These are phyloP conservation scores for Jacana jacana DNA, from an alignment of 2,113 vertebrate genomes.

Conservation along the genomic window DNA sequence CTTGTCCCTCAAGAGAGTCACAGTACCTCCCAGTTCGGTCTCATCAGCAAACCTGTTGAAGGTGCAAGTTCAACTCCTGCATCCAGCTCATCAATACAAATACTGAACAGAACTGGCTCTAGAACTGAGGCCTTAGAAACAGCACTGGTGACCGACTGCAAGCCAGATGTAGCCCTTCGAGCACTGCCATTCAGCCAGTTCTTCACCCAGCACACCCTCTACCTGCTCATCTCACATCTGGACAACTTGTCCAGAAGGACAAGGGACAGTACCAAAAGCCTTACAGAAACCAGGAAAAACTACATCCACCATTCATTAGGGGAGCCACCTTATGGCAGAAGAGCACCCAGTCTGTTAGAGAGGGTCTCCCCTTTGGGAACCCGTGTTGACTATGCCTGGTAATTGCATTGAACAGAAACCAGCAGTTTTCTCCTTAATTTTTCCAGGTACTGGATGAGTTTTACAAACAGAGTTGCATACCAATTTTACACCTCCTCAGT, in stretches of 20 bases:
- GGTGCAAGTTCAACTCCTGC: neutral
- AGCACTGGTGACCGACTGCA: accelerated
- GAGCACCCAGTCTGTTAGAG: neutral
- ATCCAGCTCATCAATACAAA: neutral
- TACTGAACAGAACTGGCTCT: neutral
- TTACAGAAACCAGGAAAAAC: neutral
- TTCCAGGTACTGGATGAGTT: neutral
- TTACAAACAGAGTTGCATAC: neutral
- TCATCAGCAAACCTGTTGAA: neutral
- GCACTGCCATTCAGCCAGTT: too few species aligned
- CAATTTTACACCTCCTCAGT: neutral
- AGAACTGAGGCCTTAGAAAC: neutral
- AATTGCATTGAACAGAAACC: neutral
- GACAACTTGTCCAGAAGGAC: neutral
- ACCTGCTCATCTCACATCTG: neutral
- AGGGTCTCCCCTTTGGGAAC: neutral
- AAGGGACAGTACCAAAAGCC: neutral
- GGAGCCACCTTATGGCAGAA: neutral
- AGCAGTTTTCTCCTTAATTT: neutral
- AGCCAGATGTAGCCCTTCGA: neutral
- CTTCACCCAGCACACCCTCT: neutral
- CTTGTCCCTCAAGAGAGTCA: neutral
- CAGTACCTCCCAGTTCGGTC: neutral
- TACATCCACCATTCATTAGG: neutral
- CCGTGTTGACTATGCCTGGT: neutral